Evolutionary conservation across 2,797 vertebrate genomes (phyloP), one percentile per base, ranked within the genome.

Genomic region (Enteromius thamalakanensis): DNA sequence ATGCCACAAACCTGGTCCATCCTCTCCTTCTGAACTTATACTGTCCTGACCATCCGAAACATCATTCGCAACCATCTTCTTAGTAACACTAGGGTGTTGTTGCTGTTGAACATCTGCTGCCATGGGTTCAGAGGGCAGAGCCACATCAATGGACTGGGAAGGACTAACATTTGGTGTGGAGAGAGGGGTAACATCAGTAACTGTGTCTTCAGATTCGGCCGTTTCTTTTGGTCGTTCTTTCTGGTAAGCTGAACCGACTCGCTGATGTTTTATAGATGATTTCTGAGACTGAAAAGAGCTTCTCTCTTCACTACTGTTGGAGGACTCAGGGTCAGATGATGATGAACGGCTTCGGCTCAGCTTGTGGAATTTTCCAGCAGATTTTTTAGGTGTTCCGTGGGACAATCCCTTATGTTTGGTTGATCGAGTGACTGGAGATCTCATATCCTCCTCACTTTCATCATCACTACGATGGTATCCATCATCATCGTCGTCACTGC

Each of bases 151-250:
- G 0, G 95, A 96, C 87, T 95, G 96, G 53, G 92, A 89, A 40
- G 95, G 96, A 89, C 96, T 97, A 82, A 92, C 92, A 80, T 96
- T 96, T 49, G 97, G 95, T 74, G 97, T 96, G 19, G 96, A 98
- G 11, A 97, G 91, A 71, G 96, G 96, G 64, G 96, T 98, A 67
- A 97, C 97, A 0, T 98, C 95, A 12, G 97, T 98, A 85, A 96
- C 95, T 0, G 95, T 96, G 78, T 96, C 96, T 84, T 97, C 96
- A 1, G 96, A 96, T 58, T 96, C 96, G 29, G 93, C 92, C 26
- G 14, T 64, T 37, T 87, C 78, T 74, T 87, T 87, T 40, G 87
- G 68, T 32, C 91, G 90, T 79, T 90, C 85, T 86, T 45, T 88
- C 23, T 77, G 76, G 17, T 85, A 81, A 84, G 67, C 77, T 42